Base-by-base conservation (phyloP, 2,113 vertebrate genomes). In the Clupea harengus region DNA sequence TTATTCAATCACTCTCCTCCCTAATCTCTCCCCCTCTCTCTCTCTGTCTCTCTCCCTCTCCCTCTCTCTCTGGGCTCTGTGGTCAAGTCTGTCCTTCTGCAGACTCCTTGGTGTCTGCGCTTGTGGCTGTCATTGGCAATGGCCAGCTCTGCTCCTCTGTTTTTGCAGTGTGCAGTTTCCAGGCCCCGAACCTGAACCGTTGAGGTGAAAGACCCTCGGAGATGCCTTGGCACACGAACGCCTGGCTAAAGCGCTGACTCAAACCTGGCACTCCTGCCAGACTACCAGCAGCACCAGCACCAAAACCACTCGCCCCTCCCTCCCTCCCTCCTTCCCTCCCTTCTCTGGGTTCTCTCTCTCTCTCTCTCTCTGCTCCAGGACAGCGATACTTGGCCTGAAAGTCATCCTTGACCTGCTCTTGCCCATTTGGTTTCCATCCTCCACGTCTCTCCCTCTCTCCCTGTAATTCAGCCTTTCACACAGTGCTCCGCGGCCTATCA, bases 141-240 rank as follows among this genome's bases (percentile, higher is more conserved):
- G 64, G 64, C 64, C 64, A 28, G 22, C n/a, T 25, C 8, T 28
- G 64, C 64, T 72, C 1, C n/a, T 72, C 8, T 32, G 64, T 72
- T 72, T 72, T 32, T 32, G 9, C 64, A 72, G 64, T 72, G 64
- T 72, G 64, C 11, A 72, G 25, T 72, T 72, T 72, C 25, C n/a
- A 72, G 64, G 64, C 64, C 64, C 64, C 25, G 64, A 72, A 72
- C 64, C n/a, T 72, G 25, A 72, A 28, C 64, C 25, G 64, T 72
- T 9, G 64, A 72, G 64, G 64, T 72, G 64, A 72, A 32, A 32
- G 64, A 72, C 64, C 64, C 64, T 32, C 64, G 25, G 10, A 72
- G n/a, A 72, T 28, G 64, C 11, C 10, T 25, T 72, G 64, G 25
- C 64, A 72, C 64, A 28, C 64, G 15, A 2, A 72, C 64, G n/a